Evolutionary conservation across 2,888 invertebrate species (phyloP).

Genomic region (Lamproptera curius): DNA sequence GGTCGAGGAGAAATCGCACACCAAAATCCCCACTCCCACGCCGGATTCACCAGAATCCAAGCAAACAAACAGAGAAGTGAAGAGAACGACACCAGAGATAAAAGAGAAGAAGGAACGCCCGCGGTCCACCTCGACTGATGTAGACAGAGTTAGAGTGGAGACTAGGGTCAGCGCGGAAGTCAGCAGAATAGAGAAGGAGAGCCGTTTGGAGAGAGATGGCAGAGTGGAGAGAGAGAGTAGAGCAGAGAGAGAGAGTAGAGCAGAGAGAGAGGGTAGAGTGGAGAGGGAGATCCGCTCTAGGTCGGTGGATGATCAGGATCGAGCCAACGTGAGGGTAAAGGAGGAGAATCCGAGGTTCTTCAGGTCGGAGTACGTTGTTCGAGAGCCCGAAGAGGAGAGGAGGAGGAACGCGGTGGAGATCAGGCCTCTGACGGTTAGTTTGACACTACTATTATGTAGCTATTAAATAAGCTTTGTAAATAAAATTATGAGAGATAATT

Average conservation of each 20-base stretch:
- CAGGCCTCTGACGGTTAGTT: constrained; percentile 60
- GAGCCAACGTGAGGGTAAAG: constrained; percentile 27
- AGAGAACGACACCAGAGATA: constrained; percentile 7
- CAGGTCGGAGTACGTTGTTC: constrained; percentile 50
- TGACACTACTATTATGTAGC: no score
- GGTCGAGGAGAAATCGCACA: constrained; percentile 55
- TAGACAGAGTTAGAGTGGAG: constrained; percentile 7
- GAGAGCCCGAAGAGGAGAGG: constrained; percentile 29
- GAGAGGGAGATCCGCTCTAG: constrained; percentile 30
- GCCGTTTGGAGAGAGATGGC: no score
- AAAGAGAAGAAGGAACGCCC: constrained; percentile 26
- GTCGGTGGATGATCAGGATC: constrained; percentile 33
- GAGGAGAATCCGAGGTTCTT: constrained; percentile 41
- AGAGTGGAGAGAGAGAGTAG: constrained; percentile 19
- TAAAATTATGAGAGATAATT: no score
- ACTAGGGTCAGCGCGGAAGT: not conserved
- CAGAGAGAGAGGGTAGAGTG: constrained; percentile 33
- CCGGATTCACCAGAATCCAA: constrained; percentile 26
- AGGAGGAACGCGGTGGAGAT: constrained; percentile 52
- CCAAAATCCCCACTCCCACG: no score
- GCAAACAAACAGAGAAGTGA: constrained; percentile 27
- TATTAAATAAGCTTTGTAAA: no score
- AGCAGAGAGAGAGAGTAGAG: constrained; percentile 29
- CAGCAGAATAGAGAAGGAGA: constrained; percentile 24
- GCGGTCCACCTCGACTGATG: constrained; percentile 23